Conservation (phyloP, 1,140 invertebrate genomes). For the Gonioctena quinquepunctata region DNA sequence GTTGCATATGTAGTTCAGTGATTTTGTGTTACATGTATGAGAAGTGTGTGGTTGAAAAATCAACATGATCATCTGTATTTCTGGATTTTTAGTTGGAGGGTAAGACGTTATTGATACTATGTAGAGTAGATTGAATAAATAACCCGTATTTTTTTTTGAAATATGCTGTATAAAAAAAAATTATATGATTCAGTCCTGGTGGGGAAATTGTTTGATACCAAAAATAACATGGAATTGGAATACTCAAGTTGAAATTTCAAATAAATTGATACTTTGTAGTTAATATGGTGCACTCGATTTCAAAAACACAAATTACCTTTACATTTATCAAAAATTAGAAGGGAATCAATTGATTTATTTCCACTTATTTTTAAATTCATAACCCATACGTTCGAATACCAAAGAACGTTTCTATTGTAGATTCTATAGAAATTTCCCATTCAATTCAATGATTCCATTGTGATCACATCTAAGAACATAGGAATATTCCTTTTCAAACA, state of each 20-base stretch:
- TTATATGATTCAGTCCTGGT: background rate
- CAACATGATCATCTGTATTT: slow-evolving; percentile 70
- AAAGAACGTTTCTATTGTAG: no score
- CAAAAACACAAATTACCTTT: no score
- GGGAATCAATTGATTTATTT: no score
- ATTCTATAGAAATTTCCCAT: no score
- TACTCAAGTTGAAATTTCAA: background rate
- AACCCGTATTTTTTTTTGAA: slow-evolving; percentile 16
- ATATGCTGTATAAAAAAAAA: slow-evolving; percentile 1
- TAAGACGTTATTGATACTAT: slow-evolving; percentile 45
- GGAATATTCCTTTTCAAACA: no score
- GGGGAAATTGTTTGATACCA: background rate
- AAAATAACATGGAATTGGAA: background rate
- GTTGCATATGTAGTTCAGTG: slow-evolving; percentile 8
- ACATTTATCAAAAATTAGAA: no score
- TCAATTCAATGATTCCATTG: no score
- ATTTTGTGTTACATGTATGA: slow-evolving; percentile 1
- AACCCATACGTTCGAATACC: no score
- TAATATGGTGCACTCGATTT: background rate
- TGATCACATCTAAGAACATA: no score
- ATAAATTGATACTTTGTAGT: background rate
- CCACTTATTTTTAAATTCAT: no score
- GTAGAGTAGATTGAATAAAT: no score
- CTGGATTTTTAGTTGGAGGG: slow-evolving; percentile 69
- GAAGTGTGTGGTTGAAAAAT: background rate